phyloP scores from a whole-genome alignment of 1,140 invertebrate genomes.

The Brachionus paranguensis region DNA sequence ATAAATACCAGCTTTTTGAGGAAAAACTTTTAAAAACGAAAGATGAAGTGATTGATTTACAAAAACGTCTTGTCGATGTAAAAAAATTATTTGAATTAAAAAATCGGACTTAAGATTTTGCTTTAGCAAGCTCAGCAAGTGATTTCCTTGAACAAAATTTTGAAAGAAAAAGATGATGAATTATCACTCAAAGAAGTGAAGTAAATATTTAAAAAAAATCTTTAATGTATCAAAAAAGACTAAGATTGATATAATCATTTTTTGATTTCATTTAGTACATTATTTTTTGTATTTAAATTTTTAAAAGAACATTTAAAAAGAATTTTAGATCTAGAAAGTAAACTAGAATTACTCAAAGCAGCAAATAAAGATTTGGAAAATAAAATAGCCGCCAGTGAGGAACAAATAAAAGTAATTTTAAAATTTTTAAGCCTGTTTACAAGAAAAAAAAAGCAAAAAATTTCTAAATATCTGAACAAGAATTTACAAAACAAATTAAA shows the following conservation, averaged over 20 bases:
- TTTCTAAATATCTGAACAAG: too few relatives aligned
- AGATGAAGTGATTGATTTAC: constrained; percentile 36
- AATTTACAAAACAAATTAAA: too few relatives aligned
- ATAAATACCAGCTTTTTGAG: not conserved
- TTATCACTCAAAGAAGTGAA: constrained; percentile 66
- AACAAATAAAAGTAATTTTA: not conserved
- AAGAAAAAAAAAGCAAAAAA: not conserved
- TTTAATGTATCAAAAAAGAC: too few relatives aligned
- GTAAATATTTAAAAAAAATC: constrained; percentile 57
- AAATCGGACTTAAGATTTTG: not conserved
- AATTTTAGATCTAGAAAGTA: constrained; percentile 67
- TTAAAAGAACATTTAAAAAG: constrained; percentile 54
- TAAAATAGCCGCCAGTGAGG: not conserved
- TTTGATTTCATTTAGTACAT: not conserved
- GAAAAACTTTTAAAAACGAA: constrained; percentile 33
- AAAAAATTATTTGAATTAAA: not conserved
- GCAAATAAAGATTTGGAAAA: constrained; percentile 49
- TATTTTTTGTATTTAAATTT: not conserved
- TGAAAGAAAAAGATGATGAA: constrained; percentile 77
- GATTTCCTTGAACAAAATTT: constrained; percentile 74
- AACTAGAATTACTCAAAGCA: constrained; percentile 57
- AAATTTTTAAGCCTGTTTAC: not conserved
- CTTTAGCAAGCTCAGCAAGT: constrained; percentile 75
- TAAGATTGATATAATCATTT: too few relatives aligned
- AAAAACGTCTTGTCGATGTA: constrained; percentile 25